Base-by-base conservation (phyloP, 2,113 vertebrate genomes). In the Callipepla californica region DNA sequence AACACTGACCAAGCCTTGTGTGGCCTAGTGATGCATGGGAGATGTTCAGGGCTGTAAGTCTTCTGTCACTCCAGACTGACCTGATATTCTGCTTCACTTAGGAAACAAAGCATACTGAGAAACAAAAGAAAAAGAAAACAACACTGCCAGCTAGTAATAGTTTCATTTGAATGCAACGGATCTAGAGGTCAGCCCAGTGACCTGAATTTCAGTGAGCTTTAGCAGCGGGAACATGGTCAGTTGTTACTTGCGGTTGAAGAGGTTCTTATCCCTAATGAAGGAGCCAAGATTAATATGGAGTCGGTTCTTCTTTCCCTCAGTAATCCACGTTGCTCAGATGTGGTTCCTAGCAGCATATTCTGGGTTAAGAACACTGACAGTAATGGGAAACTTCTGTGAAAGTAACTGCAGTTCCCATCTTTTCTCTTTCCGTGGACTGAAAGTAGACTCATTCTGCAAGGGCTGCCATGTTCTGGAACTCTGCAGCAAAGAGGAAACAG, bases 331-430 rank as follows among this genome's bases (percentile, higher is more conserved):
- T 7, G 3, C 36, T 93, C 50, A 68, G 76, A 69, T 15, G 58
- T 79, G 47, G 7, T 44, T 95, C 85, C 67, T 88, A 97, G 97
- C 96, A 98, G 97, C 96, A 92, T 82, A 88, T 90, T 78, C 85
- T 92, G 83, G 69, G 73, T 96, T 96, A 96, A 91, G 94, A 92
- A 96, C 91, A 78, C 19, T 68, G 23, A 58, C 19, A 79, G 44
- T 36, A 48, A 65, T 48, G 69, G 74, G 76, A 88, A 87, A 44
- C 8, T 8, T 86, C 80, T 82, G 47, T 26, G 85, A 90, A 81
- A 92, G 26, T 86, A 83, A 58, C 34, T 8, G 68, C 45, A 21
- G 82, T 80, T 88, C 83, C 48, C 82, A 86, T 11, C 25, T 81
- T 80, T 48, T 26, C 55, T 78, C 74, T 55, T 93, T 70, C 67